These are phyloP conservation scores for Grapholita molesta DNA, from an alignment of 1,140 invertebrate species.

Conservation along the genomic window DNA sequence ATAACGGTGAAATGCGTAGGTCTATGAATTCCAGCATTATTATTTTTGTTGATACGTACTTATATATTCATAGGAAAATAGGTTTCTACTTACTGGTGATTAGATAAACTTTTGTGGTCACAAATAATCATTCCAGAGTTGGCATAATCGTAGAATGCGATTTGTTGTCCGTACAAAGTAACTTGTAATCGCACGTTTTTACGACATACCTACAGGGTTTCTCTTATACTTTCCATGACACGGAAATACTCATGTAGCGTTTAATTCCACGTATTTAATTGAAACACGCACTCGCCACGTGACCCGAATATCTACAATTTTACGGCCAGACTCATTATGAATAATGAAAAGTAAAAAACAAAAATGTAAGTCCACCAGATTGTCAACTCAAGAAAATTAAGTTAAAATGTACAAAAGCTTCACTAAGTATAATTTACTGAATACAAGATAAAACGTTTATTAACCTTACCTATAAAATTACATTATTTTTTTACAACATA, in stretches of 20 bases:
- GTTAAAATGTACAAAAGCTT: too few relatives aligned
- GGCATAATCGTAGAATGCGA: too few relatives aligned
- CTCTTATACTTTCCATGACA: background rate
- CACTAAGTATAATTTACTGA: too few relatives aligned
- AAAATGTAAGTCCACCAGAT: background rate
- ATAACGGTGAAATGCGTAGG: background rate
- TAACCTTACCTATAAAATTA: too few relatives aligned
- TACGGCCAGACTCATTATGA: background rate
- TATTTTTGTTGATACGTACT: background rate
- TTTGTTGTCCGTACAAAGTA: background rate
- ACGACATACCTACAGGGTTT: background rate
- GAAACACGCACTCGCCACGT: conserved; percentile 8
- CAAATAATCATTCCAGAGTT: too few relatives aligned
- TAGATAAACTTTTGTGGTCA: too few relatives aligned
- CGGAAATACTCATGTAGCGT: background rate
- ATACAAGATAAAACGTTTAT: too few relatives aligned
- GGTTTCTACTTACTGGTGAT: too few relatives aligned
- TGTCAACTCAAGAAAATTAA: background rate
- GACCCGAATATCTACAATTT: conserved; percentile 11
- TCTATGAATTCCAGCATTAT: background rate
- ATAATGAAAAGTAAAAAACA: background rate
- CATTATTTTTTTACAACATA: too few relatives aligned
- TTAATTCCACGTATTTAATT: conserved; percentile 9
- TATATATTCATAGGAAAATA: too few relatives aligned
- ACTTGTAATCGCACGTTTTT: background rate